Evolutionary conservation across 2,797 vertebrate genomes (phyloP).

Genomic region (Danio kyathit): DNA sequence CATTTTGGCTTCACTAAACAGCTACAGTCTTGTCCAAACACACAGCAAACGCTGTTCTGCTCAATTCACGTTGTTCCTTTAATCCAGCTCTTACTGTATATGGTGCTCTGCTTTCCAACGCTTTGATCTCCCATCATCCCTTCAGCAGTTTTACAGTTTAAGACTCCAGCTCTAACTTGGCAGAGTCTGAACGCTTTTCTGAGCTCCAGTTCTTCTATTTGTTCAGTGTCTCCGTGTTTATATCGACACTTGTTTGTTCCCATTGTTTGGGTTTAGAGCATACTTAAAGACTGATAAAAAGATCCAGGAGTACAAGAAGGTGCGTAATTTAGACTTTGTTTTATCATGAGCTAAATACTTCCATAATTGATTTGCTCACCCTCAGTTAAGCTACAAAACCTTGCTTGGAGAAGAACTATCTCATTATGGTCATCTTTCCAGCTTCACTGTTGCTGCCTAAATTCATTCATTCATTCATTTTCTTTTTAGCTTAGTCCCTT

Average conservation of each 20-base stretch:
- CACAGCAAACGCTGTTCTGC: slow-evolving; percentile 28
- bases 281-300: slow-evolving; percentile 26
- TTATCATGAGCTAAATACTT: slow-evolving; percentile 20
- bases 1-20: slow-evolving; percentile 46
- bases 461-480: background rate
- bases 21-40: slow-evolving; percentile 51
- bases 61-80: slow-evolving; percentile 28
- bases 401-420: background rate
- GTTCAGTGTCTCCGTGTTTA: slow-evolving; percentile 32
- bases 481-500: too few relatives aligned
- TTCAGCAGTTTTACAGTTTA: slow-evolving; percentile 33
- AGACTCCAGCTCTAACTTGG: slow-evolving; percentile 30
- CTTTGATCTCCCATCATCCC: slow-evolving; percentile 28
- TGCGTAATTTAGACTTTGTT: slow-evolving; percentile 31
- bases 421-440: slow-evolving; percentile 13
- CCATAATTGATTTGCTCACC: slow-evolving; percentile 1
- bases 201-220: slow-evolving; percentile 16
- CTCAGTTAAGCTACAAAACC: background rate
- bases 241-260: slow-evolving; percentile 26
- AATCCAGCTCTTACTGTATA: slow-evolving; percentile 48
- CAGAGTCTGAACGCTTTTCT: slow-evolving; percentile 12
- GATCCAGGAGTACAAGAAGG: slow-evolving; percentile 24
- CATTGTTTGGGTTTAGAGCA: slow-evolving; percentile 29
- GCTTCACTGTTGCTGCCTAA: background rate
- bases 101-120: slow-evolving; percentile 35